Evolutionary conservation across 2,888 invertebrate genomes (phyloP), one percentile per base, ranked within the genome.

Genomic region (Drosophila sordidula): DNA sequence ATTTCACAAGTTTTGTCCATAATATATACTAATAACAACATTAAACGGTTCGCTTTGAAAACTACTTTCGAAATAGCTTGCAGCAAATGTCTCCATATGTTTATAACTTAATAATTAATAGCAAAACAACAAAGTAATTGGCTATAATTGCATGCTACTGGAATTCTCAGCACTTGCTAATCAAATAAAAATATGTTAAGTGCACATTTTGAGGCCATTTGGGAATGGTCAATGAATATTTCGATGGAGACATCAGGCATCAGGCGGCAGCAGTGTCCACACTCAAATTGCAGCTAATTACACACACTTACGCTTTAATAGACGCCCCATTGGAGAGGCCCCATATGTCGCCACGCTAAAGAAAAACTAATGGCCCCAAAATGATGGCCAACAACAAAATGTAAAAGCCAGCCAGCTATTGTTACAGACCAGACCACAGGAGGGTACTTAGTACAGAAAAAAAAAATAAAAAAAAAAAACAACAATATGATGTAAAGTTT

Each of bases 241-340:
- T 79, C 70, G 59, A 82, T 83, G 70, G 65, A 76, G 70, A 70
- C 61, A 72, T 72, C 51, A 56, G 63, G 41, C 61, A 72, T 72
- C 51, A 56, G 63, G 41, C 34, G 32, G 39, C 39, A 39, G 39
- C 78, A 65, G 66, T 65, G 49, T 51, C 50, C 51, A 63, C 76
- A 80, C 75, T 82, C 66, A 68, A 64, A 88, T 88, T 82, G 75
- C 86, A 77, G 58, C 74, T 84, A 84, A 86, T 84, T 84, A 78
- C 75, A 69, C 39, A 57, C 68, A 65, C 47, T 63, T 62, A 49
- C 26, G 63, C 61, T 75, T 80, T 75, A 88, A 86, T 77, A 64
- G 77, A 77, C 57, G 66, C 45, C 50, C 75, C 78, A 84, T 81
- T 49, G 66, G 72, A 65, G 50, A 55, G 61, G 70, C 72, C 41